Percentiles rank a stretch among this genome's conserved stretches.
Evolutionary conservation across 1,140 invertebrate species (phyloP).

Genomic region (Nilaparvata lugens): DNA sequence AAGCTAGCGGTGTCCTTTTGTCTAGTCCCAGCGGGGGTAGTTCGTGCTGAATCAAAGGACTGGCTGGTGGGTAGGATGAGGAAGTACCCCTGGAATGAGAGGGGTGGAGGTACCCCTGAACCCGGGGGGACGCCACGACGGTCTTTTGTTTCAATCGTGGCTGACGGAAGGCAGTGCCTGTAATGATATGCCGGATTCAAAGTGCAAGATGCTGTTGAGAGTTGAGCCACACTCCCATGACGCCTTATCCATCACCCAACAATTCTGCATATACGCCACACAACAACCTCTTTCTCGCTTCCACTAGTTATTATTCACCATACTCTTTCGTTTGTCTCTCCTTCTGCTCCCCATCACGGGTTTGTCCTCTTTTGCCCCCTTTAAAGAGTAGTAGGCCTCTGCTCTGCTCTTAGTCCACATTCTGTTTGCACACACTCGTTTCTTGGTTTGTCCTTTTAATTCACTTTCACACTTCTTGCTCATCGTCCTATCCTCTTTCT

Average conservation of each 20-base stretch:
- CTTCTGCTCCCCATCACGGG: background rate
- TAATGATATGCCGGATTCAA: slow-evolving; percentile 10
- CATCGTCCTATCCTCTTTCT: no score
- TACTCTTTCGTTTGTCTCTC: background rate
- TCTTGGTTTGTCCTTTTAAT: no score
- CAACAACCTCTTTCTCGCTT: background rate
- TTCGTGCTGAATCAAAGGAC: no score
- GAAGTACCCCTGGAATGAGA: background rate
- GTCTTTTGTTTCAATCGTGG: slow-evolving; percentile 14
- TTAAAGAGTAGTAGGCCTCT: background rate
- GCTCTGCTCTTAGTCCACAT: no score
- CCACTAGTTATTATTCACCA: no score
- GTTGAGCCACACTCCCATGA: slow-evolving; percentile 1
- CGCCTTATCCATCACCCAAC: slow-evolving; percentile 8
- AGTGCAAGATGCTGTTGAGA: slow-evolving; percentile 14
- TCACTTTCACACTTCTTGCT: no score
- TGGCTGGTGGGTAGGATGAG: background rate
- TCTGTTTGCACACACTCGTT: no score
- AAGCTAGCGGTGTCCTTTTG: no score
- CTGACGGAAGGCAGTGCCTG: background rate
- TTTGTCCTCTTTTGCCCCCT: background rate
- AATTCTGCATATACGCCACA: background rate
- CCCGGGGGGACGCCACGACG: background rate
- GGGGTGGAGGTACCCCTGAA: background rate
- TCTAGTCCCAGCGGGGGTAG: background rate